Percentiles rank a stretch among this genome's conserved stretches.
Conservation (phyloP, 2,797 vertebrate species). For the Phataginus tricuspis region DNA sequence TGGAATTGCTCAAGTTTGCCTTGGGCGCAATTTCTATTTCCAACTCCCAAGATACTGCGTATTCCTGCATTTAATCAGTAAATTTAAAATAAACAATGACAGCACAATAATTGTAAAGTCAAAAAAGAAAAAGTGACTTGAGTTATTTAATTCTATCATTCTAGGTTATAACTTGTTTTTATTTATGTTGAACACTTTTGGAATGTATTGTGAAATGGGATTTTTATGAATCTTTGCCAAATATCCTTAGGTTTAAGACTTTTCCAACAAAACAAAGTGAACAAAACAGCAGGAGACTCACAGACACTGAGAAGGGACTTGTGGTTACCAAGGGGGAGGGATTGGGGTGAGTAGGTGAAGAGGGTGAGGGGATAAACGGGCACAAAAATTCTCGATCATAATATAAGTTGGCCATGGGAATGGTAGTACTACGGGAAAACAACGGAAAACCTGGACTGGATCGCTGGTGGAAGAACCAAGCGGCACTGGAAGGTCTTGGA, state of each 20-base stretch:
- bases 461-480: no score
- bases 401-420: no score
- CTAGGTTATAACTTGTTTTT: not conserved
- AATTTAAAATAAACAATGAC: constrained; percentile 28
- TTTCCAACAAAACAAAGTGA: no score
- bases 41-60: not conserved
- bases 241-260: not conserved
- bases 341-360: no score
- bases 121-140: not conserved
- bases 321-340: no score
- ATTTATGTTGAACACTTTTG: constrained; percentile 34
- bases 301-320: no score
- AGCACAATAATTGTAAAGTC: not conserved
- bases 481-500: no score
- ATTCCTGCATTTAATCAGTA: not conserved
- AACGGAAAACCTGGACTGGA: no score
- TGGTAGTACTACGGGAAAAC: no score
- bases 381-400: no score
- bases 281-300: no score
- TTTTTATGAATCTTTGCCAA: constrained; percentile 6
- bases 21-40: not conserved
- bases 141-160: constrained; percentile 16
- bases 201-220: constrained; percentile 2
- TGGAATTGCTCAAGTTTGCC: constrained; percentile 9
- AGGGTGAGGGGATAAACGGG: no score